Evolutionary conservation across 2,888 invertebrate genomes (phyloP), one percentile per base, ranked within the genome.

Genomic region (Fragum fragum): DNA sequence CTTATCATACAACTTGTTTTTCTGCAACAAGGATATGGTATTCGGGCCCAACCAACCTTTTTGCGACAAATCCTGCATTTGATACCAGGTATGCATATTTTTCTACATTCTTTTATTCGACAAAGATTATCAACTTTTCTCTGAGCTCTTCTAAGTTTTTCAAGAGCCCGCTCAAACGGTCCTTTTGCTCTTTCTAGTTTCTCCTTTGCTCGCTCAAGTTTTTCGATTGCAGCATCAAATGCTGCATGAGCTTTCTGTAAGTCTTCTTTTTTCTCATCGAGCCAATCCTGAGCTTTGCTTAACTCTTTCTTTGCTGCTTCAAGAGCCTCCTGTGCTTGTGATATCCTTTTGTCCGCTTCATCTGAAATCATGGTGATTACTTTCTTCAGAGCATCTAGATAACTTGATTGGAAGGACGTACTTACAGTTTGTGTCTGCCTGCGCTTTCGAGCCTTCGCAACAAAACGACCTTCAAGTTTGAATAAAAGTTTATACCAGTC

Each of bases 121-220:
- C 87, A 87, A 9, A 87, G 63, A 36, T 80, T 82, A 70, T 87
- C 86, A 16, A 87, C 78, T 1, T 79, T 79, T 72, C 66, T 78
- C 29, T 87, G 82, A 7, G 86, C 87, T 16, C 36, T 42, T 1
- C 69, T 61, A 1, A 87, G 61, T 57, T 70, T 74, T 59, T 66
- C 61, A 7, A 85, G 11, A 1, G 87, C 86, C 42, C 28, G 69
- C 42, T 79, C 23, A 78, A 76, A 87, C 2, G 87, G 86, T 21
- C 52, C 69, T 53, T 85, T 87, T 52, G 85, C 83, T 29, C 59
- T 71, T 66, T 87, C 87, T 18, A 87, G 52, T 55, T 76, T 83
- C 5, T 78, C 53, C 39, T 86, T 83, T 6, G 76, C 86, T 1
- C 7, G n/a, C 36, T 87, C 83, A 14, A 87, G 68, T 39, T n/a